Conservation (phyloP, 2,888 invertebrate genomes). For the Trichopoda pennipes region DNA sequence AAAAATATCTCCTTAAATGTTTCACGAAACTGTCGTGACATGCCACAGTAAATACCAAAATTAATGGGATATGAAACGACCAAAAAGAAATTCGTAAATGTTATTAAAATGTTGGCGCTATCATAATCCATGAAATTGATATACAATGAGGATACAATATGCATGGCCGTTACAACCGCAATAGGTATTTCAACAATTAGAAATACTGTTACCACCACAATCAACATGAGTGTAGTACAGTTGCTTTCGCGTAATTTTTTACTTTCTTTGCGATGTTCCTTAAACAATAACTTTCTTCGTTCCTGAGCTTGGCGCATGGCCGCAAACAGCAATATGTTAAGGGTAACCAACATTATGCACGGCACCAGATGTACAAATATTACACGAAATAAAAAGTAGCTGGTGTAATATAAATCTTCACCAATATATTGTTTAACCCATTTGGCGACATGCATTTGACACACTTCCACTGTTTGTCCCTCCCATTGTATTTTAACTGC, state of each 20-base stretch:
- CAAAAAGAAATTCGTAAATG: slow-evolving; percentile 94
- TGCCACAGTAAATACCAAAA: slow-evolving; percentile 97
- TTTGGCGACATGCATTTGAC: slow-evolving; percentile 84
- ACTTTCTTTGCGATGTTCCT: slow-evolving; percentile 90
- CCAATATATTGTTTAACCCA: slow-evolving; percentile 87
- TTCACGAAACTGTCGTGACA: slow-evolving; percentile 96
- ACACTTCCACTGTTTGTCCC: slow-evolving; percentile 85
- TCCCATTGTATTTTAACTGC: slow-evolving; percentile 87
- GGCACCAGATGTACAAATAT: slow-evolving; percentile 95
- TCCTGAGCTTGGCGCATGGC: slow-evolving; percentile 92
- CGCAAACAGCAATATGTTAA: slow-evolving; percentile 92
- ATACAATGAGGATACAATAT: slow-evolving; percentile 89
- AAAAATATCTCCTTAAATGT: slow-evolving; percentile 93
- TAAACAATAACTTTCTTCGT: slow-evolving; percentile 88
- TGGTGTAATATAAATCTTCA: slow-evolving; percentile 89
- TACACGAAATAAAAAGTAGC: slow-evolving; percentile 92
- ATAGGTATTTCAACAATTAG: slow-evolving; percentile 91
- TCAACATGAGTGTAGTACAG: slow-evolving; percentile 93
- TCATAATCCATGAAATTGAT: slow-evolving; percentile 88
- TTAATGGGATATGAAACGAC: slow-evolving; percentile 95
- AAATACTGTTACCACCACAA: slow-evolving; percentile 92
- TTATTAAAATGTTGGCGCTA: slow-evolving; percentile 88
- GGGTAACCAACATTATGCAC: slow-evolving; percentile 92
- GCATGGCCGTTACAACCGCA: slow-evolving; percentile 90
- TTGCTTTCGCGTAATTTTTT: slow-evolving; percentile 88